Conservation (phyloP, 30 jellyfish, hydroid and myxozoan genomes). For the Aurelia aurita region DNA sequence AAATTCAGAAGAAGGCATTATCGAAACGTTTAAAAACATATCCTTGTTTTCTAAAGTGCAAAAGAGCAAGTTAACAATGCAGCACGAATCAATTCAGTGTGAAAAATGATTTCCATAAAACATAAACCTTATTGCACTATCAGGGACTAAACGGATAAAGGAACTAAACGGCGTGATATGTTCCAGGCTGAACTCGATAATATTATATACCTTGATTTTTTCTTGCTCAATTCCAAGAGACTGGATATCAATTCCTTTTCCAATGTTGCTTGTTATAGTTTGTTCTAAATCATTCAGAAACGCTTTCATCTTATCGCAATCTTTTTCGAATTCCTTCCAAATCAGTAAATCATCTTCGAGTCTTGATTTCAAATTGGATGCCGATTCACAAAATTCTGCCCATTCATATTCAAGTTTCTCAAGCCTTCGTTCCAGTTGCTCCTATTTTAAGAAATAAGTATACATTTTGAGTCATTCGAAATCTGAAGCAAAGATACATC, state of each 20-base stretch:
- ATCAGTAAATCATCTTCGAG: slow-evolving; percentile 41
- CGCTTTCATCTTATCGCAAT: slow-evolving; percentile 16
- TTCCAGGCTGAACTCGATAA: no score
- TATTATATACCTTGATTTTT: slow-evolving; percentile 18
- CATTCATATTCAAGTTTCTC: slow-evolving; percentile 67
- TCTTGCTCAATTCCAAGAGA: slow-evolving; percentile 31
- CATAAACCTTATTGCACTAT: no score
- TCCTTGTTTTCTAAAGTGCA: no score
- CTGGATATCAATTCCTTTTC: slow-evolving; percentile 30
- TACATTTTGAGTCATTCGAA: no score
- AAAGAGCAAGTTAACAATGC: no score
- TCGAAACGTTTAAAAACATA: no score
- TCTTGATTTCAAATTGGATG: slow-evolving; percentile 35
- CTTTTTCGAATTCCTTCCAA: slow-evolving; percentile 65
- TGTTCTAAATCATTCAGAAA: slow-evolving; percentile 11
- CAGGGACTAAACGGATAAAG: no score
- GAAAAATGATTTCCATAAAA: no score
- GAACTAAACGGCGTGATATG: no score
- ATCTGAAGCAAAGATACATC: no score
- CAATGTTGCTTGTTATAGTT: neutral
- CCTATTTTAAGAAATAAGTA: neutral
- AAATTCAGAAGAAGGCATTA: no score
- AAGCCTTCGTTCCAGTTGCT: slow-evolving; percentile 37
- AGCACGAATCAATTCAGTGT: no score
- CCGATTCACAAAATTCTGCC: slow-evolving; percentile 74